Percentiles rank a stretch among this genome's conserved stretches.
Evolutionary conservation across 2,113 vertebrate species (phyloP).

Genomic region (Rhinopomastus cyanomelas): DNA sequence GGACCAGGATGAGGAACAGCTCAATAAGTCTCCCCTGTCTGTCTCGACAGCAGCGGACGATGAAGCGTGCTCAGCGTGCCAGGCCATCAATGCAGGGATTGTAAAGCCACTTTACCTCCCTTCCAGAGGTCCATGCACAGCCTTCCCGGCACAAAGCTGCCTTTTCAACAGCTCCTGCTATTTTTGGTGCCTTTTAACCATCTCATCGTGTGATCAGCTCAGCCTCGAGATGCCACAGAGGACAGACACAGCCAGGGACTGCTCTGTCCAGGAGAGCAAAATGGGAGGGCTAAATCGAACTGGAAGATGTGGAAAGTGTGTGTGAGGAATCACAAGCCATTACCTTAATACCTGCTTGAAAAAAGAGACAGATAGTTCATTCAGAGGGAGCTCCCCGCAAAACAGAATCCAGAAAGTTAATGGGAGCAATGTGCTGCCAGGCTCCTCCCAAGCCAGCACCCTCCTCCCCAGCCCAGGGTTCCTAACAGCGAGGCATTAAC

Average conservation of each 20-base stretch:
- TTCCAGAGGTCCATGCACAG: background rate
- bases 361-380: background rate
- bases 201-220: background rate
- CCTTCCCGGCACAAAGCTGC: background rate
- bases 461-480: background rate
- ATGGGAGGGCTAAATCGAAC: accelerated
- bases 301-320: background rate
- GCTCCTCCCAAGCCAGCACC: background rate
- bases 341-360: background rate
- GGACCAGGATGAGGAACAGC: background rate
- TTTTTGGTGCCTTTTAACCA: background rate
- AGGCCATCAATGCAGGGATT: conserved; percentile 11
- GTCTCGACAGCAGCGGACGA: background rate
- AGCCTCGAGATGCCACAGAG: background rate
- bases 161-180: conserved; percentile 19
- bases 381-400: background rate
- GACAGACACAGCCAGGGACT: background rate
- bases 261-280: background rate
- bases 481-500: background rate
- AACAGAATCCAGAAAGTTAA: background rate
- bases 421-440: background rate
- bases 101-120: background rate
- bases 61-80: background rate
- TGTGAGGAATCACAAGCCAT: background rate
- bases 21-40: background rate